Conservation (phyloP, 2,888 invertebrate genomes). For the Gisinianus flammeolus region DNA sequence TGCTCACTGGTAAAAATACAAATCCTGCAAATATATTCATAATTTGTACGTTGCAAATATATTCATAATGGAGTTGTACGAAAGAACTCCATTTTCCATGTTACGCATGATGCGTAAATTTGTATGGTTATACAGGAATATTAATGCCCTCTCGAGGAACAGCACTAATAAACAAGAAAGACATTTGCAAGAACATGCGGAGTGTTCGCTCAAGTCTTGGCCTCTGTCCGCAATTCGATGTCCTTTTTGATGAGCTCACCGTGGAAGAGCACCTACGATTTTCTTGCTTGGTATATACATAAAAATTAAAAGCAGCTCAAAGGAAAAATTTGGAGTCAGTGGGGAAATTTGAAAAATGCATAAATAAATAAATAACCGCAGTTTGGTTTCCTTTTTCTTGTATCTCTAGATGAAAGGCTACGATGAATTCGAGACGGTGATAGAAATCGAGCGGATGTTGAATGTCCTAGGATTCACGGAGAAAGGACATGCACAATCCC, state of each 20-base stretch:
- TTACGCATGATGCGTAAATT: background rate
- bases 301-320: no score
- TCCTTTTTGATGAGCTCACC: slow-evolving; percentile 81
- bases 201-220: slow-evolving; percentile 77
- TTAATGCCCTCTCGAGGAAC: slow-evolving; percentile 73
- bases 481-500: slow-evolving; percentile 69
- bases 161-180: slow-evolving; percentile 74
- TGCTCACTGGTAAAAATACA: slow-evolving; percentile 24
- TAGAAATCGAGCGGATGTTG: slow-evolving; percentile 65
- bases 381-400: background rate
- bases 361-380: no score
- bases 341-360: no score
- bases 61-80: no score
- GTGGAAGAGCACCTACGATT: slow-evolving; percentile 82
- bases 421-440: slow-evolving; percentile 65
- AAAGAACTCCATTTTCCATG: no score
- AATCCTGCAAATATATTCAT: no score
- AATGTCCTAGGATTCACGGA: slow-evolving; percentile 69
- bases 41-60: no score
- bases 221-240: slow-evolving; percentile 88
- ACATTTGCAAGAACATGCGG: slow-evolving; percentile 71
- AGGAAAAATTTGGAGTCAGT: background rate
- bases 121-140: slow-evolving; percentile 67
- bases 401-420: slow-evolving; percentile 69
- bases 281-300: slow-evolving; percentile 73